phyloP scores from a whole-genome alignment of 2,113 vertebrate species.

The Lethenteron reissneri region DNA sequence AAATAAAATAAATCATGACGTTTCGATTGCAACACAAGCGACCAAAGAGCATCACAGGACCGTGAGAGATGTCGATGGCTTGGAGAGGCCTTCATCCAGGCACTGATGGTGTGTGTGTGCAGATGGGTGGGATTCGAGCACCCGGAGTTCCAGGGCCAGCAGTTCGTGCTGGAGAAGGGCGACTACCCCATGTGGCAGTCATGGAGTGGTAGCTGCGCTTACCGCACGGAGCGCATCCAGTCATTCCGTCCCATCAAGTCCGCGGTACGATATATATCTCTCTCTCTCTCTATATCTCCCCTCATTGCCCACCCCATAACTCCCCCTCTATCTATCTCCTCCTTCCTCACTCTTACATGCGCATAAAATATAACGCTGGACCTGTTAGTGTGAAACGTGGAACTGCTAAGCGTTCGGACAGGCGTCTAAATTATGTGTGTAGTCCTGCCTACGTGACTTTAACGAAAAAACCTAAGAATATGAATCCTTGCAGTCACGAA shows the following conservation, averaged over 20 bases:
- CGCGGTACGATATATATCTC: constrained; percentile 23
- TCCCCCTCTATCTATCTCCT: neutral
- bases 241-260: constrained; percentile 77
- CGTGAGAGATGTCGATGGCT: too few relatives aligned
- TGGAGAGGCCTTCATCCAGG: too few relatives aligned
- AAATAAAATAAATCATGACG: too few relatives aligned
- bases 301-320: neutral
- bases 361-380: too few relatives aligned
- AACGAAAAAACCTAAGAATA: too few relatives aligned
- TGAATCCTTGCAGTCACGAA: too few relatives aligned
- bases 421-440: too few relatives aligned
- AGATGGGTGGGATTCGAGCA: constrained; percentile 84
- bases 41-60: too few relatives aligned
- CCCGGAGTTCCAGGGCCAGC: constrained; percentile 83
- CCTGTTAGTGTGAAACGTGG: too few relatives aligned
- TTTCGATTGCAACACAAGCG: too few relatives aligned
- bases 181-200: constrained; percentile 72
- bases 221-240: constrained; percentile 71
- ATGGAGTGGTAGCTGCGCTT: constrained; percentile 76
- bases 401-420: too few relatives aligned
- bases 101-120: neutral
- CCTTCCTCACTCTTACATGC: neutral
- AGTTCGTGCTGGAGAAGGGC: constrained; percentile 90
- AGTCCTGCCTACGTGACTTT: too few relatives aligned
- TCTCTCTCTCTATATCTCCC: neutral